Evolutionary conservation across 2,888 invertebrate species (phyloP), one percentile per base, ranked within the genome.

Genomic region (Drosophila leonis): DNA sequence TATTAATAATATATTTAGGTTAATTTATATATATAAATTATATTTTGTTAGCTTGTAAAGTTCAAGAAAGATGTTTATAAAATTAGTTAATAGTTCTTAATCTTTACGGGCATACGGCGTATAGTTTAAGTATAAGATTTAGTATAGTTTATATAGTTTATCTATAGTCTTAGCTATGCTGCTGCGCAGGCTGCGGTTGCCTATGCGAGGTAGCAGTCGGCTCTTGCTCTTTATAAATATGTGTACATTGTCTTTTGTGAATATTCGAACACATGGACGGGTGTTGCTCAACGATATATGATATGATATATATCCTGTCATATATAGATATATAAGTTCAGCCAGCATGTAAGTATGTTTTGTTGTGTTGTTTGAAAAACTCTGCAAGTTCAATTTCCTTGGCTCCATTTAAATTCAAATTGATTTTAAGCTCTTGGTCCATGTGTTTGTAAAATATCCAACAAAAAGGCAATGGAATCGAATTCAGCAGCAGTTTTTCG

Each of bases 361-460:
- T 72, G 48, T 71, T 73, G 59, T 78, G 66, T 69, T 68, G 31
- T 76, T 61, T 69, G 82, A 77, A 85, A 84, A 88, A 83, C 88
- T 83, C 88, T 85, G 84, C 84, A 65, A 85, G 90, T 85, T 85
- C 84, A 88, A 90, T 85, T 90, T 82, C 90, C 82, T 90, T 88
- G 79, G 69, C 90, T 90, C 56, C 42, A 29, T 75, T 66, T 37
- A 9, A 65, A 61, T 49, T 18, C 49, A 57, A 61, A 35, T 88
- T 86, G 80, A 83, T 83, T 82, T 51, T 10, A 37, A 80, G 59
- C 54, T 78, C 74, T 81, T 88, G 78, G 91, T 91, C 91, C 91
- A 91, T 92, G 91, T 91, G 92, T 91, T 83, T 84, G 76, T 75
- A 80, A 90, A 91, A 91, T 92, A 91, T 91, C 86, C 65, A 72